Percentiles rank a stretch among this genome's conserved stretches.
Conservation (phyloP, 2,797 vertebrate genomes). For the Silurus aristotelis region DNA sequence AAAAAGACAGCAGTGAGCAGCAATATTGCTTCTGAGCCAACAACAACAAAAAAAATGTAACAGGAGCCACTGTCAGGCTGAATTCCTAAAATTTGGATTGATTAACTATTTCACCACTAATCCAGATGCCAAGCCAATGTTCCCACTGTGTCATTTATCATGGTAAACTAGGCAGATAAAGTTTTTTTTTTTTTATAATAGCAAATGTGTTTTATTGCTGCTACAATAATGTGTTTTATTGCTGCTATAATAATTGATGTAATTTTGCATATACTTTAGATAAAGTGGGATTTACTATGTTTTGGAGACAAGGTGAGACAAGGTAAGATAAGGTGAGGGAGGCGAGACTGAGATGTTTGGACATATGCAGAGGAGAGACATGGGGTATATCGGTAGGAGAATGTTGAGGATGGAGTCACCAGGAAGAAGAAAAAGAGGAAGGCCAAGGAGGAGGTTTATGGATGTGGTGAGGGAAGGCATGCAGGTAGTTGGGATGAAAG, state of each 20-base stretch:
- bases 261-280: neutral
- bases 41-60: neutral
- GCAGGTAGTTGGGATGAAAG: too few species aligned
- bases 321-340: too few species aligned
- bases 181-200: neutral
- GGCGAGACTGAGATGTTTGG: too few species aligned
- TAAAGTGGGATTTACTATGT: neutral
- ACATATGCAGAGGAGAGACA: too few species aligned
- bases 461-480: too few species aligned
- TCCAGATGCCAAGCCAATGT: neutral
- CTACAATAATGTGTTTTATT: neutral
- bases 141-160: constrained; percentile 2
- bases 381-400: too few species aligned
- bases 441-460: too few species aligned
- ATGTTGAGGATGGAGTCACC: too few species aligned
- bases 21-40: neutral
- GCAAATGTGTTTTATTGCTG: neutral
- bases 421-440: too few species aligned
- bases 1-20: neutral
- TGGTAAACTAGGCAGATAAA: neutral
- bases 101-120: neutral
- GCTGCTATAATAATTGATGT: neutral
- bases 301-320: too few species aligned
- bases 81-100: neutral
- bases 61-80: neutral